These are phyloP conservation scores for Parazoanthus swiftii DNA, from an alignment of 92 coral and sea anemone species.

Conservation along the genomic window DNA sequence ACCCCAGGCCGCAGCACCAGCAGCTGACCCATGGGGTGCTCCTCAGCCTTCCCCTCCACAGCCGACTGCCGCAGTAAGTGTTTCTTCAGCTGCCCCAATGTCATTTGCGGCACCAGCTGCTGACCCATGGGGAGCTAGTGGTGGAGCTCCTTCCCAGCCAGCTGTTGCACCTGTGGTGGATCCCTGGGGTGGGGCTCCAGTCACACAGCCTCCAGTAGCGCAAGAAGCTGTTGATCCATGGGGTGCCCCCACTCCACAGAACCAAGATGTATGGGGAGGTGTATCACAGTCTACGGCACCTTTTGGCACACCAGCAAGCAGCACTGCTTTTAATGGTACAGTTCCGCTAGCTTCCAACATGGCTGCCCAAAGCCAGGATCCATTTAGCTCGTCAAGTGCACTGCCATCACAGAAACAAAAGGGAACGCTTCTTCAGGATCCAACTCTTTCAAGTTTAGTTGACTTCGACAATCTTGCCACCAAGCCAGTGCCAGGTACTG, in stretches of 20 bases:
- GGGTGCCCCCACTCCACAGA: constrained; percentile 61
- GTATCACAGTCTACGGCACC: constrained; percentile 32
- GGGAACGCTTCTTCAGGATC: constrained; percentile 64
- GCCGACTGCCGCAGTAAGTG: constrained; percentile 35
- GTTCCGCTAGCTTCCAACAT: constrained; percentile 7
- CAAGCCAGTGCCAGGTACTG: constrained; percentile 68
- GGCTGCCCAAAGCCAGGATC: constrained; percentile 43
- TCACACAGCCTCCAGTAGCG: constrained; percentile 41
- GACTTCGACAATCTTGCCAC: constrained; percentile 79
- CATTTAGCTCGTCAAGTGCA: constrained; percentile 42
- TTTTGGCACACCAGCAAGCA: constrained; percentile 37
- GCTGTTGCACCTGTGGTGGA: constrained; percentile 53
- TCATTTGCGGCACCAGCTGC: constrained; percentile 45
- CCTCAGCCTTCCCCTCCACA: constrained; percentile 48
- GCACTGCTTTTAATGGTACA: constrained; percentile 23
- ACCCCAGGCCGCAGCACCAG: constrained; percentile 46
- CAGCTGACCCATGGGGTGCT: constrained; percentile 80
- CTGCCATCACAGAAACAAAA: constrained; percentile 49
- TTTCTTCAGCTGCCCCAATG: constrained; percentile 27
- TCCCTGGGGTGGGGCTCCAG: constrained; percentile 81
- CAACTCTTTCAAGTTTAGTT: constrained; percentile 70
- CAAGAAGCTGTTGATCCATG: constrained; percentile 67
- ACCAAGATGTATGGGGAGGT: constrained; percentile 33
- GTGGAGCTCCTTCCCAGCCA: constrained; percentile 47
- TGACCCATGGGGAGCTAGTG: constrained; percentile 46